Base-by-base conservation (phyloP, 2,113 vertebrate species). In the Nothoprocta perdicaria region DNA sequence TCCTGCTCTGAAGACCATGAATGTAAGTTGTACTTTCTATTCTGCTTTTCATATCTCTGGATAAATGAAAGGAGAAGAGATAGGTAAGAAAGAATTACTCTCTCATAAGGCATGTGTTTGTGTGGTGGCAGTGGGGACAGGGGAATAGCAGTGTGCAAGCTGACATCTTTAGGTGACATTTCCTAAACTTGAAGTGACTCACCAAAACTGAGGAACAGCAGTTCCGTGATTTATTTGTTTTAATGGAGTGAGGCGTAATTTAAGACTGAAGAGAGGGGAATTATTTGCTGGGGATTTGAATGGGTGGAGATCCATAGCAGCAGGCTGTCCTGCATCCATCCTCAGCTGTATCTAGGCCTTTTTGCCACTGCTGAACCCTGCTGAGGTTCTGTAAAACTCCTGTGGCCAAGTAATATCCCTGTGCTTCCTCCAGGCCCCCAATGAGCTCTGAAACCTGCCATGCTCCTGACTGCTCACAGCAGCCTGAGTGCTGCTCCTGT, bases 391-490 rank as follows among this genome's bases (percentile, higher is more conserved):
- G 41, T 77, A 73, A 68, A 86, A 81, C 38, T 79, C n/a, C 45
- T 86, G 19, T 78, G 45, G 65, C 55, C 62, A 90, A n/a, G 45
- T 69, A 73, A 53, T 55, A 73, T 60, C 35, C 16, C 6, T 78
- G 6, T 67, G 82, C 72, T 77, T 78, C 18, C 18, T 66, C 21
- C 18, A 33, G 65, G 48, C 50, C 48, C 33, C 61, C 58, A 43
- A 48, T 74, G 68, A 84, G 63, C 73, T 84, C 23, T 84, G 74
- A 90, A 75, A 93, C 45, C 72, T 80, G n/a, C 81, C 83, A 38
- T 66, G 50, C 62, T 92, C 60, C 77, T 88, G 41, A 72, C 73
- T 85, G 45, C 60, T 86, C 60, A 55, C n/a, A 76, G 62, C 52
- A 68, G 62, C 71, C 61, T 66, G 26, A 65, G 40, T 81, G 88